phyloP scores from a whole-genome alignment of 2,888 invertebrate genomes.

The Heliconius ismenius region DNA sequence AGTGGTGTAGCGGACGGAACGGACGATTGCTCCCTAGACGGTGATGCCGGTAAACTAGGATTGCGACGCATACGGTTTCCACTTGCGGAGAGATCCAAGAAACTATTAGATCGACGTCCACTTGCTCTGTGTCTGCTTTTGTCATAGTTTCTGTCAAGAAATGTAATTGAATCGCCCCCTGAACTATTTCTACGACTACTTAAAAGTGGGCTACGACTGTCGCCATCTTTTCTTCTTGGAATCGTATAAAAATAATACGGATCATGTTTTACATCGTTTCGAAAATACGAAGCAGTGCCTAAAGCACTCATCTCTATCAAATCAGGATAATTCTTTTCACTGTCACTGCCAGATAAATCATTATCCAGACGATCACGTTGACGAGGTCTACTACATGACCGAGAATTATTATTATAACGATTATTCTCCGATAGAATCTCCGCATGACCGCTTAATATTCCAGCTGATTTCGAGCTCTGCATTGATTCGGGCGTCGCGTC shows the following conservation, averaged over 20 bases:
- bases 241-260: conserved; percentile 85
- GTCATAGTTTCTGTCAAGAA: conserved; percentile 67
- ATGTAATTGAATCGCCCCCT: conserved; percentile 84
- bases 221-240: conserved; percentile 82
- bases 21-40: conserved; percentile 76
- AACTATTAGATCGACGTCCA: conserved; percentile 85
- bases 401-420: conserved; percentile 71
- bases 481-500: conserved; percentile 78
- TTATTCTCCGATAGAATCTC: conserved; percentile 68
- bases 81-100: conserved; percentile 84
- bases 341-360: conserved; percentile 76
- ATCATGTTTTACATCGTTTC: conserved; percentile 70
- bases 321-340: conserved; percentile 81
- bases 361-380: conserved; percentile 73
- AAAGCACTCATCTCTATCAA: conserved; percentile 79
- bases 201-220: conserved; percentile 88
- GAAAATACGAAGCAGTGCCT: conserved; percentile 68
- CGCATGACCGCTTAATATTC: conserved; percentile 67
- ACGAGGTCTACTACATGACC: conserved; percentile 66
- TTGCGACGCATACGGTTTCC: conserved; percentile 69
- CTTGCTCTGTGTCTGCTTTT: conserved; percentile 61
- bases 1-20: conserved; percentile 83
- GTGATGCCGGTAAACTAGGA: conserved; percentile 85
- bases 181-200: conserved; percentile 88
- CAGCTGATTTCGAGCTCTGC: conserved; percentile 81